Base-by-base conservation (phyloP, 2,797 vertebrate genomes). In the Triplophysa bombifrons region DNA sequence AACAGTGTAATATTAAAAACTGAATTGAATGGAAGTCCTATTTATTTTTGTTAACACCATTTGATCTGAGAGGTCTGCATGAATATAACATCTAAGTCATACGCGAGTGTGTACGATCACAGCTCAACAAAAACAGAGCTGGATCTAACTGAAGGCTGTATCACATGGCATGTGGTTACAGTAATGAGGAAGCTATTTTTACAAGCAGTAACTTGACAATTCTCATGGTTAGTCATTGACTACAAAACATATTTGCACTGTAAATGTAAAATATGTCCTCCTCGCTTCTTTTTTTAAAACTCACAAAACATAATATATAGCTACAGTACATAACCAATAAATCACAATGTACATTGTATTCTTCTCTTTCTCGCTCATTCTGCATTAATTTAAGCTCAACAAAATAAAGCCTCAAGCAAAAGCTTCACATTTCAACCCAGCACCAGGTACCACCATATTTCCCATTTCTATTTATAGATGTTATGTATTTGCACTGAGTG, bases 401-500 rank as follows among this genome's bases (percentile, higher is more conserved):
- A 16, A 6, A 63, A 63, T n/a, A 60, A 30, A 71, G 7, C 44
- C 16, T 11, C 48, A 5, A 58, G 71, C 16, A 50, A 60, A 2
- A 41, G 14, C 16, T 55, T 22, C 22, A 12, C 2, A 27, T 55
- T 65, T 64, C 12, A 20, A 25, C 27, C 7, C 0, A n/a, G 41
- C 11, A 2, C 14, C 72, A 68, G 64, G 12, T 58, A 75, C 19
- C 14, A 70, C 2, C 14, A 34, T 27, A 46, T 48, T 70, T 38
- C 41, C 4, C 5, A 14, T 22, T 66, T n/a, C 74, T 83, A 86
- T 75, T 70, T 71, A 84, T 83, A 84, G 73, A 46, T 38, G 3
- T 3, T 7, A 22, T 38, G 53, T 19, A 41, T 64, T 44, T 30
- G 46, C 25, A 5, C 25, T 51, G 73, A 65, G 71, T 73, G 82